phyloP scores from a whole-genome alignment of 2,113 vertebrate species.

The Rhinoptilus africanus region DNA sequence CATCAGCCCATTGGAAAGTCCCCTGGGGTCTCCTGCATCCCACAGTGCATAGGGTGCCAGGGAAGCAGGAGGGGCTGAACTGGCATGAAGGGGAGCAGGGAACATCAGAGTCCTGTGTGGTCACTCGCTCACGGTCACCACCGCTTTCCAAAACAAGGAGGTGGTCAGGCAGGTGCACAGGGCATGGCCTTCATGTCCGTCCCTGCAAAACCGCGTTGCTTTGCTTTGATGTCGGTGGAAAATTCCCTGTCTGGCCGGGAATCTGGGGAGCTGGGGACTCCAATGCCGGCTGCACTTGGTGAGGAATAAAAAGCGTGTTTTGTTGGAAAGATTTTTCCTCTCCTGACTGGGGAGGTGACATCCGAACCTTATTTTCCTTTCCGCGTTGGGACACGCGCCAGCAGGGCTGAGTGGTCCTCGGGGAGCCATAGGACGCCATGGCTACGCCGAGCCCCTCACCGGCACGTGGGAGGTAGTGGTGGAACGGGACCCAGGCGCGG shows the following conservation, averaged over 20 bases:
- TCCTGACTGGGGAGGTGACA: slow-evolving; percentile 42
- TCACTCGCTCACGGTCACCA: not conserved
- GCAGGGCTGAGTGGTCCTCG: not conserved
- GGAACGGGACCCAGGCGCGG: fast-evolving
- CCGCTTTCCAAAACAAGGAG: slow-evolving; percentile 12
- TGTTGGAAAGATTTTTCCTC: slow-evolving; percentile 62
- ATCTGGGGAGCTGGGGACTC: not conserved
- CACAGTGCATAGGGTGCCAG: fast-evolving
- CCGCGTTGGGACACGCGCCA: not conserved
- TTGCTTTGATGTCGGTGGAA: slow-evolving; percentile 60
- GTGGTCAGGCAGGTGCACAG: not conserved
- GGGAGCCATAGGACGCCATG: fast-evolving
- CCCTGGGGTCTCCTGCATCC: not conserved
- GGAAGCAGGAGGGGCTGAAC: not conserved
- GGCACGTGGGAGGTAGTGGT: not conserved
- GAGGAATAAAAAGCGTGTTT: slow-evolving; percentile 24
- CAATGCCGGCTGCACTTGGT: fast-evolving
- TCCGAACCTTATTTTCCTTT: slow-evolving; percentile 60
- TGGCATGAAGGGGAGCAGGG: not conserved
- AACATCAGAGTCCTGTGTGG: not conserved
- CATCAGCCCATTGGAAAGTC: not conserved
- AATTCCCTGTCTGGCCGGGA: slow-evolving; percentile 27
- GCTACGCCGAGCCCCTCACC: fast-evolving
- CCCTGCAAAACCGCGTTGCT: not conserved
- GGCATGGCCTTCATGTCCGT: not conserved